Conservation (phyloP, 2,113 vertebrate genomes). For the Tyrannus savana region DNA sequence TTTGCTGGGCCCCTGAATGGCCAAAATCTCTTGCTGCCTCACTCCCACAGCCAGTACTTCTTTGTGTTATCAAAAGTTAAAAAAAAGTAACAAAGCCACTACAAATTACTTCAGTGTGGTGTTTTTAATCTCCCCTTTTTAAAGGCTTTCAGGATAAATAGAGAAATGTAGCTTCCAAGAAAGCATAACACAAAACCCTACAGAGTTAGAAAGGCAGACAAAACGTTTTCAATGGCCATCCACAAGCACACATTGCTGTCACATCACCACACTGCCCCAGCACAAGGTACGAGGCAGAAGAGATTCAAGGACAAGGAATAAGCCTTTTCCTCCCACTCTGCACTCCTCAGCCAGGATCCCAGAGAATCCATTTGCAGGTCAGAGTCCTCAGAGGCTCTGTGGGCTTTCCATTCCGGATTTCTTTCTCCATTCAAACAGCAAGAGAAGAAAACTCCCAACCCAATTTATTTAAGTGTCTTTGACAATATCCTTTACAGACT, state of each 20-base stretch:
- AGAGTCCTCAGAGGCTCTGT: neutral
- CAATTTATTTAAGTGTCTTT: slow-evolving; percentile 21
- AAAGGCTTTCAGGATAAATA: neutral
- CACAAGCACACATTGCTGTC: neutral
- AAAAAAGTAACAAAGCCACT: neutral
- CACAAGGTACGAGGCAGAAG: neutral
- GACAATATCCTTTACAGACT: slow-evolving; percentile 23
- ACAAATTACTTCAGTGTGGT: neutral
- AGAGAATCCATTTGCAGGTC: neutral
- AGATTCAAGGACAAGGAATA: neutral
- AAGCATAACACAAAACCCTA: neutral
- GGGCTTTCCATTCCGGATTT: neutral
- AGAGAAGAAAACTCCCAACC: slow-evolving; percentile 13
- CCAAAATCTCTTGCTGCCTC: neutral
- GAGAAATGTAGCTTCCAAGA: neutral
- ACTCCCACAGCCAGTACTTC: neutral
- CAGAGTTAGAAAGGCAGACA: neutral
- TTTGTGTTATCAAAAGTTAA: neutral
- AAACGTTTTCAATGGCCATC: neutral
- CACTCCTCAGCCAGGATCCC: neutral
- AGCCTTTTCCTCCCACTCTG: neutral
- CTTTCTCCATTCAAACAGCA: neutral
- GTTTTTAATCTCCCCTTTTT: neutral
- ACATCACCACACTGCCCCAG: neutral
- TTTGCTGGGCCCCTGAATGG: neutral